phyloP scores from a whole-genome alignment of 2,888 invertebrate species.

The Lasioglossum vierecki region DNA sequence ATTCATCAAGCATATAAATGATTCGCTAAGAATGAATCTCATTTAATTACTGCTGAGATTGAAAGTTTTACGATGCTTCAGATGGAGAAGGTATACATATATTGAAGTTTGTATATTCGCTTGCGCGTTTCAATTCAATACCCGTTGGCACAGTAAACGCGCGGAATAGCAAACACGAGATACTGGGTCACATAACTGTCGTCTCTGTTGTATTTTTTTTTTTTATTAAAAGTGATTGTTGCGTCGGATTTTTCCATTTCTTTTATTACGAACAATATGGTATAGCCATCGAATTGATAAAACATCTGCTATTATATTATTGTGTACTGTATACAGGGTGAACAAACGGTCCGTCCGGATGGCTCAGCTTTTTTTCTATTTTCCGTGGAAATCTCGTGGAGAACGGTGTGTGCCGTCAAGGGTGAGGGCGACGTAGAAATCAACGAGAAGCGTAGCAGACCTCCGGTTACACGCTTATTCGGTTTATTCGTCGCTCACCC shows the following conservation, averaged over 20 bases:
- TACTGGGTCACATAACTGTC: not conserved
- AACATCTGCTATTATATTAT: not conserved
- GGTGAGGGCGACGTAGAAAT: slow-evolving; percentile 23
- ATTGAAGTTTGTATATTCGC: not conserved
- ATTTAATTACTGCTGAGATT: not conserved
- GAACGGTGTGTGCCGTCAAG: slow-evolving; percentile 23
- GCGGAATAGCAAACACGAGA: not conserved
- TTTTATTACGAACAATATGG: not conserved
- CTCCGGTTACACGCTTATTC: slow-evolving; percentile 39
- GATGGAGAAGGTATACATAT: not conserved
- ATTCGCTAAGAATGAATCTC: not conserved
- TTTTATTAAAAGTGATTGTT: not conserved
- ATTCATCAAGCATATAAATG: not conserved
- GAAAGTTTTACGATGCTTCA: not conserved
- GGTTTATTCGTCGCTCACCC: slow-evolving; percentile 44
- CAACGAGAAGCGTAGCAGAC: slow-evolving; percentile 29
- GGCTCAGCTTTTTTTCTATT: slow-evolving; percentile 56
- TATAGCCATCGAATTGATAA: not conserved
- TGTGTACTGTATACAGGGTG: not conserved
- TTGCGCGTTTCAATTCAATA: not conserved
- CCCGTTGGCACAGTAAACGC: not conserved
- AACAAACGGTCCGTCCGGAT: slow-evolving; percentile 22
- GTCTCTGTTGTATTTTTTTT: not conserved
- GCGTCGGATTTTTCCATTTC: slow-evolving; percentile 1
- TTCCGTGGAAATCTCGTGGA: slow-evolving; percentile 30